Base-by-base conservation (phyloP, 2,797 vertebrate genomes). In the Crenichthys baileyi region DNA sequence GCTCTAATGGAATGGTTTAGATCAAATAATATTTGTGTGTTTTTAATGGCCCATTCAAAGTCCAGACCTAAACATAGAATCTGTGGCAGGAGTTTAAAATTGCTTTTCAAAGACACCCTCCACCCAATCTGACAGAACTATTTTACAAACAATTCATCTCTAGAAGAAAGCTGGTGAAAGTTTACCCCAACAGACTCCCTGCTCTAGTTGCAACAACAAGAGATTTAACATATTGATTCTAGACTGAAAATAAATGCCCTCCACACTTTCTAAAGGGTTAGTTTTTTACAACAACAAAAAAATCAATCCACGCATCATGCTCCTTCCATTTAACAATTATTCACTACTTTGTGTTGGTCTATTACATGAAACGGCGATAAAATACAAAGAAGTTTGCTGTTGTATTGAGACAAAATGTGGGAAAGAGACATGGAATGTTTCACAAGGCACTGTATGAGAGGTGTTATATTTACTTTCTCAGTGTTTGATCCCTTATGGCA, bases 401-500 rank as follows among this genome's bases (percentile, higher is more conserved):
- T 9, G 9, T 48, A 15, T 48, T 48, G 46, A 12, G 46, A 48
- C 46, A 48, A 15, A 48, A 48, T 11, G 46, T 13, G 46, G 9
- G 9, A 48, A 48, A 48, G 46, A 48, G 46, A 48, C 13, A 15
- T 48, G 46, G 9, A 48, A 15, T 11, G 46, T 48, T 11, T 0
- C 46, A 48, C 12, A 48, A 15, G 9, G 46, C 13, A 15, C 9
- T 48, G 46, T 48, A 48, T 48, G 53, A 20, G 22, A 18, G 22
- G 53, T 55, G 18, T 55, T 48, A 15, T 8, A 61, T 3, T 16
- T 60, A 24, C 18, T 70, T 39, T 50, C 18, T 46, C 22, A 0
- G 16, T n/a, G 18, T 79, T 68, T 70, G 20, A 70, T 65, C 44
- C 29, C 24, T 46, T 7, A 71, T 41, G 55, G 31, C 76, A 36